phyloP scores from a whole-genome alignment of 1,140 invertebrate genomes.

The Galleria mellonella region DNA sequence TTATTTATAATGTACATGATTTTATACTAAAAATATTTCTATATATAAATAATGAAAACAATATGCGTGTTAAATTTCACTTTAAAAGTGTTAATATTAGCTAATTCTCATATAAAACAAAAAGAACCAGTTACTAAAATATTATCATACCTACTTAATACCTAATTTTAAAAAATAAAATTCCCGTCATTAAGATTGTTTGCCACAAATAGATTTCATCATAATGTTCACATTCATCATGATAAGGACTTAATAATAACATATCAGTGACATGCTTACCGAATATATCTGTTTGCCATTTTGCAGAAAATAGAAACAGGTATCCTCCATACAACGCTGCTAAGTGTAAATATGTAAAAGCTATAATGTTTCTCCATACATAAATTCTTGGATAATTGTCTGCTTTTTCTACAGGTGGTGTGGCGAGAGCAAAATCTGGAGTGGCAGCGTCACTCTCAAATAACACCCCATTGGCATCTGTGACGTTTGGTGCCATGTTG shows the following conservation, averaged over 20 bases:
- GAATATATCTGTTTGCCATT: conserved; percentile 83
- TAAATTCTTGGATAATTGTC: conserved; percentile 76
- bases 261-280: conserved; percentile 76
- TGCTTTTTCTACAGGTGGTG: conserved; percentile 53
- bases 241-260: too few relatives aligned
- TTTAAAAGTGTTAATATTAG: too few relatives aligned
- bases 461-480: conserved; percentile 76
- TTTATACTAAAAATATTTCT: too few relatives aligned
- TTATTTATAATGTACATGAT: too few relatives aligned
- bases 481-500: conserved; percentile 77
- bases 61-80: too few relatives aligned
- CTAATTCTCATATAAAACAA: too few relatives aligned
- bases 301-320: conserved; percentile 85
- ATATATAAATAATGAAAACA: too few relatives aligned
- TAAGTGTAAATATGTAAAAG: conserved; percentile 90
- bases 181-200: not conserved
- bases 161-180: too few relatives aligned
- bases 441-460: conserved; percentile 79
- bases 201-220: not conserved
- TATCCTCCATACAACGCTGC: conserved; percentile 90
- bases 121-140: too few relatives aligned
- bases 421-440: conserved; percentile 68
- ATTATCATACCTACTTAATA: too few relatives aligned
- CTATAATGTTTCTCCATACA: conserved; percentile 94
- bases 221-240: too few relatives aligned